A percentile compares a stretch with the other conserved stretches of the same genome.
Conservation (phyloP, 2,113 vertebrate species). For the Cygnus atratus region DNA sequence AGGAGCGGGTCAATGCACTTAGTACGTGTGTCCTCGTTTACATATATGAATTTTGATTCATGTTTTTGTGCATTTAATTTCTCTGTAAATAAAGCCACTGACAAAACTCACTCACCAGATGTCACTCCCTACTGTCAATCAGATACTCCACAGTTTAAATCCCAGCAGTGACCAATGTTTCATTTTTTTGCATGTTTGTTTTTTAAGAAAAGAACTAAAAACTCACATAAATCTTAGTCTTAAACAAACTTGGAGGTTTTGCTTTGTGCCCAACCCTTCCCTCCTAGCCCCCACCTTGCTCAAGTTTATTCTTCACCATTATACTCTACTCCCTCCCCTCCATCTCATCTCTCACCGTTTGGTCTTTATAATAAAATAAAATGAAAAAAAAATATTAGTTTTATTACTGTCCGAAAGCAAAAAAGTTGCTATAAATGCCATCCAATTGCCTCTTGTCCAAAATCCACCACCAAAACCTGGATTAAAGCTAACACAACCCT, state of each 20-base stretch:
- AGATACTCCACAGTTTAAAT: neutral
- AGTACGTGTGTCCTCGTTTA: accelerated
- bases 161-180: neutral
- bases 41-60: neutral
- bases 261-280: too few relatives aligned
- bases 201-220: neutral
- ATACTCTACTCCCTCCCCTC: neutral
- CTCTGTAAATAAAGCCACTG: neutral
- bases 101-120: neutral
- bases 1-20: accelerated
- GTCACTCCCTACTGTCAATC: neutral
- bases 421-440: neutral
- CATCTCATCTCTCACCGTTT: neutral
- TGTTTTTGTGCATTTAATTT: neutral
- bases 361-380: neutral
- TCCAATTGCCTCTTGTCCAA: neutral
- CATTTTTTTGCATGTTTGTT: too few relatives aligned
- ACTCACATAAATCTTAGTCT: neutral
- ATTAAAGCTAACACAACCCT: neutral
- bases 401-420: neutral
- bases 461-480: neutral
- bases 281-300: neutral
- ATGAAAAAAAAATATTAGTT: neutral
- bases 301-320: neutral
- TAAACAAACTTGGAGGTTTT: neutral